A percentile compares a stretch with the other conserved stretches of the same genome.
Conservation (phyloP, 1,140 invertebrate species). For the Pseudomyrmex flavicornis region DNA sequence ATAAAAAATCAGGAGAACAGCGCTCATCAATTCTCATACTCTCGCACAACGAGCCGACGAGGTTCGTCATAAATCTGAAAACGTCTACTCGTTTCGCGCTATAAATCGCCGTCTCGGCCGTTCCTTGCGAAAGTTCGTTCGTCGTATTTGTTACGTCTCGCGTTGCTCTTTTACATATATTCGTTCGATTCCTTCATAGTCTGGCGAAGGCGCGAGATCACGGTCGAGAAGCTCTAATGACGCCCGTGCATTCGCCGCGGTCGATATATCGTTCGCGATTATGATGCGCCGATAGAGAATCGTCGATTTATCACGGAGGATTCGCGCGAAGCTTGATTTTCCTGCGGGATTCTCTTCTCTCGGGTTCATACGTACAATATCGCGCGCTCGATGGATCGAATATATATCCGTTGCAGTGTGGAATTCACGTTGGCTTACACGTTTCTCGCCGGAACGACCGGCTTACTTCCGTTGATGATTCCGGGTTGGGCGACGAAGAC, state of each 20-base stretch:
- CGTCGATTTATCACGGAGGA: slow-evolving; percentile 69
- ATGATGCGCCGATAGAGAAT: slow-evolving; percentile 68
- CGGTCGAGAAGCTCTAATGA: slow-evolving; percentile 64
- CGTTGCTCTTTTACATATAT: neutral
- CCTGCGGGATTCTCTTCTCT: slow-evolving; percentile 10
- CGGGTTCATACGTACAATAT: neutral
- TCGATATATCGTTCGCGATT: slow-evolving; percentile 71
- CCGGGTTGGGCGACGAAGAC: slow-evolving; percentile 36
- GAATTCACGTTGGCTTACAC: slow-evolving; percentile 49
- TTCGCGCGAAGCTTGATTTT: slow-evolving; percentile 40
- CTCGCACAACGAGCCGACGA: slow-evolving; percentile 8
- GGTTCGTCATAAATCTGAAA: slow-evolving; percentile 11
- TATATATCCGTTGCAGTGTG: slow-evolving; percentile 47
- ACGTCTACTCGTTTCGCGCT: neutral
- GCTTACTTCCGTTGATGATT: slow-evolving; percentile 53
- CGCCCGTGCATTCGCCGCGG: slow-evolving; percentile 62
- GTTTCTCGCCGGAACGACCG: slow-evolving; percentile 31
- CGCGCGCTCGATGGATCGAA: slow-evolving; percentile 34
- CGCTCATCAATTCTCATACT: slow-evolving; percentile 58
- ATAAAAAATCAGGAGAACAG: slow-evolving; percentile 57
- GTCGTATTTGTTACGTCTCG: neutral
- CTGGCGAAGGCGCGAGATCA: slow-evolving; percentile 26
- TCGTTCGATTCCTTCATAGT: neutral
- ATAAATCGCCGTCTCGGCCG: slow-evolving; percentile 16
- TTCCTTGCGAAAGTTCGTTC: slow-evolving; percentile 26